These are phyloP conservation scores for Philaethria dido DNA, from an alignment of 2,888 invertebrate species.

Conservation along the genomic window DNA sequence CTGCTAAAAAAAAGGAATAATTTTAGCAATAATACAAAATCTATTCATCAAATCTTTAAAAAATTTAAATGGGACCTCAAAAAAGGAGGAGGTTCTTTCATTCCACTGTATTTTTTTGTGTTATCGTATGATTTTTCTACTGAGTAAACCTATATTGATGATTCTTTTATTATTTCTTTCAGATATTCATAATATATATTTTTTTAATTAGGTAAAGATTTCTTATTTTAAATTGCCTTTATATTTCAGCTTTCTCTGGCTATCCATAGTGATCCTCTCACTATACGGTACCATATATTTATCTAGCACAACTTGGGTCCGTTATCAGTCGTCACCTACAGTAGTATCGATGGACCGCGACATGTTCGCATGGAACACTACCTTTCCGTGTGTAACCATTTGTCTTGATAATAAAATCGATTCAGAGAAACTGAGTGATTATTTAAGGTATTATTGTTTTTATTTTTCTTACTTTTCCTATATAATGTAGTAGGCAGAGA, in stretches of 20 bases:
- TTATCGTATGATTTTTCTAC: no score
- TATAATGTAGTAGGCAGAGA: no score
- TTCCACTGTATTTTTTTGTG: no score
- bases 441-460: slow-evolving; percentile 69
- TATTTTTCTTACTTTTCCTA: background rate
- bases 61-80: no score
- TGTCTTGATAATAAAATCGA: slow-evolving; percentile 85
- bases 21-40: no score
- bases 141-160: no score
- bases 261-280: slow-evolving; percentile 79
- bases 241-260: slow-evolving; percentile 82
- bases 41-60: no score
- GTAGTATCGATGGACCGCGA: slow-evolving; percentile 90
- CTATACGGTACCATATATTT: slow-evolving; percentile 81
- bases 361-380: slow-evolving; percentile 88
- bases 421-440: slow-evolving; percentile 77
- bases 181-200: background rate
- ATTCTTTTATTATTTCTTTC: no score
- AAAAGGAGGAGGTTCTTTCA: no score
- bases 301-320: slow-evolving; percentile 85
- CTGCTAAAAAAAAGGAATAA: no score
- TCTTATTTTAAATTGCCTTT: background rate
- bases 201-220: background rate
- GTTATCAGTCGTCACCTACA: slow-evolving; percentile 88
- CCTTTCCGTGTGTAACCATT: slow-evolving; percentile 87